Conservation (phyloP, 2,797 vertebrate species). For the Acipenser transmontanus region DNA sequence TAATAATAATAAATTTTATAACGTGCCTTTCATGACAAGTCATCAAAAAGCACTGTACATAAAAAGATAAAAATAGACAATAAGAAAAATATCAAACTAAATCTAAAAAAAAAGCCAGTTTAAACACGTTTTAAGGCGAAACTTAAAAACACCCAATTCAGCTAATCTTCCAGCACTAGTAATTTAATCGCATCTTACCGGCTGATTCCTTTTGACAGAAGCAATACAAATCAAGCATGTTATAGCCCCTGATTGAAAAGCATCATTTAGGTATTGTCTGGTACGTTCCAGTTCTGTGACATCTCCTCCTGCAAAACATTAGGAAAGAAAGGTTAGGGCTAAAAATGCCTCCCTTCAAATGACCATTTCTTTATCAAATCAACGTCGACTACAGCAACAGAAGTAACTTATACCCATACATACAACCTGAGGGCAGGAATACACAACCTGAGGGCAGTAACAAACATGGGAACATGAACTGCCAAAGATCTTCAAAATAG, state of each 20-base stretch:
- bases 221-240: slow-evolving; percentile 94
- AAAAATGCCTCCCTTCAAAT: background rate
- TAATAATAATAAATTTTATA: no score
- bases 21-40: no score
- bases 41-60: no score
- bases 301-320: slow-evolving; percentile 68
- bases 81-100: no score
- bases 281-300: slow-evolving; percentile 70
- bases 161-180: background rate
- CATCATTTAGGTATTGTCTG: slow-evolving; percentile 82
- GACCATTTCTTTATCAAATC: background rate
- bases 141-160: no score
- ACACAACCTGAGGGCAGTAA: no score
- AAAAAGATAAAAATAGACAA: no score
- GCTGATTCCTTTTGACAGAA: slow-evolving; percentile 86
- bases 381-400: no score
- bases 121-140: background rate
- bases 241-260: slow-evolving; percentile 85
- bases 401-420: no score
- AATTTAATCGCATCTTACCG: slow-evolving; percentile 56
- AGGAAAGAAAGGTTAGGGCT: background rate
- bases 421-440: no score
- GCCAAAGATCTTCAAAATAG: background rate
- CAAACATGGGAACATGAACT: background rate
- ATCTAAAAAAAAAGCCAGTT: no score